These are phyloP conservation scores for Matsumurasca onukii DNA, from an alignment of 1,140 invertebrate genomes.

Conservation along the genomic window DNA sequence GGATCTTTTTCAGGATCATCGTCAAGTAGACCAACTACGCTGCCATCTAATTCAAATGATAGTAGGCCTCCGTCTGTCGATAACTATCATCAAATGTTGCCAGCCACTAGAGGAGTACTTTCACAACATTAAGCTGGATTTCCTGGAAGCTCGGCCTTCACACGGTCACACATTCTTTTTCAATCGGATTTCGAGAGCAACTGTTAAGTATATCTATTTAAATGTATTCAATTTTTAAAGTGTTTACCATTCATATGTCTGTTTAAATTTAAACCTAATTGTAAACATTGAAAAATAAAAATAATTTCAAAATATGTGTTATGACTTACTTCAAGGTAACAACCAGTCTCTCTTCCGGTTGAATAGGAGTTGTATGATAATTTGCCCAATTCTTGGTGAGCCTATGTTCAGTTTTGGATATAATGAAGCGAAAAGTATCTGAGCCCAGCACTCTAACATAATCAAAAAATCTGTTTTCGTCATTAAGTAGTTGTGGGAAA, in stretches of 20 bases:
- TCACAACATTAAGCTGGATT: constrained; percentile 10
- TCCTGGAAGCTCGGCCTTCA: background rate
- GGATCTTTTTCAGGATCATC: background rate
- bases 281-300: too few relatives aligned
- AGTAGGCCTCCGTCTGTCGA: background rate
- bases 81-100: background rate
- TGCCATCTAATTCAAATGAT: constrained; percentile 6
- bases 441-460: constrained; percentile 23
- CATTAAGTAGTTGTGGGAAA: constrained; percentile 7
- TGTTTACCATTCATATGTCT: too few relatives aligned
- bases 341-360: constrained; percentile 10
- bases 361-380: constrained; percentile 12
- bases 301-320: background rate
- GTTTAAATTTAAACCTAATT: too few relatives aligned
- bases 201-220: too few relatives aligned
- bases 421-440: constrained; percentile 13
- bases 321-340: constrained; percentile 27
- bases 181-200: background rate
- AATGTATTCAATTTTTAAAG: too few relatives aligned
- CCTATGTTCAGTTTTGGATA: constrained; percentile 21
- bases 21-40: constrained; percentile 1
- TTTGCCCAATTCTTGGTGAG: constrained; percentile 24
- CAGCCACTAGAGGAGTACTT: too few relatives aligned
- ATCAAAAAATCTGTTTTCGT: constrained; percentile 16
- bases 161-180: background rate